A percentile compares a stretch with the other conserved stretches of the same genome.
These are phyloP conservation scores for Cyphomyrmex costatus DNA, from an alignment of 1,140 invertebrate genomes.

Conservation along the genomic window DNA sequence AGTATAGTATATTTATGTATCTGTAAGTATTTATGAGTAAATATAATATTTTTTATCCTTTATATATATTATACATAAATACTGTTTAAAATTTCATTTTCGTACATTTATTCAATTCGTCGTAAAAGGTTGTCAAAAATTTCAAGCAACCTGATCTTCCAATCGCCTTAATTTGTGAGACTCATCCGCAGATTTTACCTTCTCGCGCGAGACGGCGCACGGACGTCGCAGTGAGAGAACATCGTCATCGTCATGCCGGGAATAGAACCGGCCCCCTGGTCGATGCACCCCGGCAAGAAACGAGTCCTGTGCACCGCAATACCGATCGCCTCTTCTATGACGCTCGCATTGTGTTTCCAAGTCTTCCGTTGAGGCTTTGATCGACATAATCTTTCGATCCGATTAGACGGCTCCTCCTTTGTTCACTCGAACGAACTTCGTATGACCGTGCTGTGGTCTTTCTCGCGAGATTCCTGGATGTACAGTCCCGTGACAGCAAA, in stretches of 20 bases:
- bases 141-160: too few relatives aligned
- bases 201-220: slow-evolving; percentile 46
- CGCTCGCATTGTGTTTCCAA: slow-evolving; percentile 29
- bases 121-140: too few relatives aligned
- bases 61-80: too few relatives aligned
- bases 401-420: slow-evolving; percentile 45
- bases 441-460: neutral
- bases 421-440: slow-evolving; percentile 35
- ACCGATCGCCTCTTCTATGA: slow-evolving; percentile 57
- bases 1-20: too few relatives aligned
- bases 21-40: too few relatives aligned
- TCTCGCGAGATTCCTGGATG: slow-evolving; percentile 22
- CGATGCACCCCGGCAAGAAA: slow-evolving; percentile 71
- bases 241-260: slow-evolving; percentile 67
- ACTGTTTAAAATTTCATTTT: too few relatives aligned
- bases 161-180: slow-evolving; percentile 54
- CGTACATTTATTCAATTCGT: too few relatives aligned
- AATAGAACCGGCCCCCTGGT: slow-evolving; percentile 75
- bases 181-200: slow-evolving; percentile 69
- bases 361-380: neutral
- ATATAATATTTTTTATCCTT: too few relatives aligned
- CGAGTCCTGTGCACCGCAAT: slow-evolving; percentile 66
- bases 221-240: slow-evolving; percentile 51
- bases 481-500: slow-evolving; percentile 32
- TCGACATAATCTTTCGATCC: slow-evolving; percentile 18